phyloP scores from a whole-genome alignment of 2,888 invertebrate genomes.

The Meganola albula region DNA sequence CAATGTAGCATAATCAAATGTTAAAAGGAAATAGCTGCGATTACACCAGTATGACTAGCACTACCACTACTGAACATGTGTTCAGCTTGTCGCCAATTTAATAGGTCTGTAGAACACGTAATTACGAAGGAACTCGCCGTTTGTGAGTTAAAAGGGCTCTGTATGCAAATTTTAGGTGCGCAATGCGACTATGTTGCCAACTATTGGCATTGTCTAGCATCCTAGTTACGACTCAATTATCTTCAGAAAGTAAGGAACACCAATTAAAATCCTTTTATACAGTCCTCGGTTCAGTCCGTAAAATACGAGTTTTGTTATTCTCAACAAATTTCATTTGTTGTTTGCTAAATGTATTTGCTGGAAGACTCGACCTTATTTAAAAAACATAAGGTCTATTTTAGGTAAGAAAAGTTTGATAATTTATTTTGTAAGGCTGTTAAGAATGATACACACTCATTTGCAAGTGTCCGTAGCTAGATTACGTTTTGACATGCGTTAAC shows the following conservation, averaged over 20 bases:
- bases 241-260: constrained; percentile 53
- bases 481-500: constrained; percentile 55
- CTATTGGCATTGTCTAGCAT: constrained; percentile 53
- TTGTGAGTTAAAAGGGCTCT: constrained; percentile 39
- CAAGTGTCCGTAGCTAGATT: constrained; percentile 59
- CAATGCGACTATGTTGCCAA: constrained; percentile 40
- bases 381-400: constrained; percentile 13
- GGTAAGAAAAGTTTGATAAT: constrained; percentile 16
- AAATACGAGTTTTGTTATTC: constrained; percentile 33
- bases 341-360: constrained; percentile 11
- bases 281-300: constrained; percentile 40
- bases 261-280: constrained; percentile 64
- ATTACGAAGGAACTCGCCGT: constrained; percentile 33
- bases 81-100: constrained; percentile 28
- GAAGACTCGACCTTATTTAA: constrained; percentile 15
- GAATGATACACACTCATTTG: constrained; percentile 57
- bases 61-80: constrained; percentile 25
- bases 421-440: constrained; percentile 22
- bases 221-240: constrained; percentile 64
- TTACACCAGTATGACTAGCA: constrained; percentile 14
- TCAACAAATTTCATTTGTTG: constrained; percentile 14
- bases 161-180: constrained; percentile 50
- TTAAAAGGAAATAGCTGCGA: constrained; percentile 11
- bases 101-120: constrained; percentile 31
- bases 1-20: constrained; percentile 18